A percentile compares a stretch with the other conserved stretches of the same genome.
Evolutionary conservation across 2,113 vertebrate species (phyloP).

Genomic region (Bostrychus sinensis): DNA sequence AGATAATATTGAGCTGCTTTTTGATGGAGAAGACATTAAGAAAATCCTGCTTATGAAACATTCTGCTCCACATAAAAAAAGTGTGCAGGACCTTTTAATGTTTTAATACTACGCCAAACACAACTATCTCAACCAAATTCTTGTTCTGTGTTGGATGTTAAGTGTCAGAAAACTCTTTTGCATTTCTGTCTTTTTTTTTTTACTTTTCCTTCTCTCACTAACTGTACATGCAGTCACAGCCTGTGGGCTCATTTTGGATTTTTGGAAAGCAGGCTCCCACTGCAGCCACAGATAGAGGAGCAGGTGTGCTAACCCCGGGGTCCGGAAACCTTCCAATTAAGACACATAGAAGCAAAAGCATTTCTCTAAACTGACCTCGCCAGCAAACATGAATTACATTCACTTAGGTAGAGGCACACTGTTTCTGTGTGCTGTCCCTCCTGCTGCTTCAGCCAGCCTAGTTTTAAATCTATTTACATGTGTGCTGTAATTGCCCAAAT

Average conservation of each 20-base stretch:
- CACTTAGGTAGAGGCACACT: constrained; percentile 49
- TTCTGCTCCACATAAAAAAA: constrained; percentile 31
- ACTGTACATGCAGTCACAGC: constrained; percentile 36
- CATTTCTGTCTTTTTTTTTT: neutral
- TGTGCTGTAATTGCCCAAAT: constrained; percentile 53
- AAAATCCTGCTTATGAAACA: constrained; percentile 16
- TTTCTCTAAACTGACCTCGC: constrained; percentile 66
- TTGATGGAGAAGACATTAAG: too few relatives aligned
- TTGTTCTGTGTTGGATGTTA: constrained; percentile 38
- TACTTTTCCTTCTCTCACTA: constrained; percentile 10
- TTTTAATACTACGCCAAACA: constrained; percentile 51
- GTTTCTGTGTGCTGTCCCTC: constrained; percentile 50
- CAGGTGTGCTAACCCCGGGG: constrained; percentile 79
- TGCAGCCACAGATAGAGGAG: constrained; percentile 72
- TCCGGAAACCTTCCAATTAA: constrained; percentile 80
- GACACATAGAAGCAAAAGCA: constrained; percentile 74
- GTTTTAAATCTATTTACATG: constrained; percentile 69
- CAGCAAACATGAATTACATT: constrained; percentile 56
- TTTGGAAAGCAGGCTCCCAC: constrained; percentile 62
- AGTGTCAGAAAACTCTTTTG: neutral
- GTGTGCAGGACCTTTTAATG: constrained; percentile 30
- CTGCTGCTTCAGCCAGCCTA: constrained; percentile 51
- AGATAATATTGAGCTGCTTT: constrained; percentile 17
- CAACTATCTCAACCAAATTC: constrained; percentile 47
- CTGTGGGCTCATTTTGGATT: constrained; percentile 64